Evolutionary conservation across 2,797 vertebrate species (phyloP), one percentile per base, ranked within the genome.

Genomic region (Semotilus atromaculatus): DNA sequence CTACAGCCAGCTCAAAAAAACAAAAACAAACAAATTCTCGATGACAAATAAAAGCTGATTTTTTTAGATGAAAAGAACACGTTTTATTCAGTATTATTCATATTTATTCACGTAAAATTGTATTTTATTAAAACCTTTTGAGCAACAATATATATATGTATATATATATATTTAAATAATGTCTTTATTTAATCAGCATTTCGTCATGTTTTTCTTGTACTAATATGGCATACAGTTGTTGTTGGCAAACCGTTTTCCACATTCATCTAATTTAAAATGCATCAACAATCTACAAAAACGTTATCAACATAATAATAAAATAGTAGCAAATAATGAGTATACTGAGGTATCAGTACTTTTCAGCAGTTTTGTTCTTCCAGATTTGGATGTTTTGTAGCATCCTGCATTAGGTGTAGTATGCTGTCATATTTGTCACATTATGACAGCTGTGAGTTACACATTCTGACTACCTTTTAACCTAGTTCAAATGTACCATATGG

Each of bases 1-100:
- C 55, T 62, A 36, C 21, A 82, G 29, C 43, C 55, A 77, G n/a
- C 40, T 74, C 55, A 62, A 53, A 19, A 72, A 23, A 36, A 73
- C 18, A 34, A 1, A 60, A n/a, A 38, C 11, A 70, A 29, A 60
- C 31, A 21, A 55, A 19, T 29, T 53, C 36, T 19, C 53, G 14
- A 72, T 36, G 38, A 64, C 26, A 62, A 62, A 14, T 58, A 31
- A 73, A 73, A 55, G 5, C 66, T 2, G 21, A 9, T 40, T 67
- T 53, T 51, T 23, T 26, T 55, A 0, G 1, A 36, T 40, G 36
- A 55, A 23, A 71, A 71, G 51, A 8, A 60, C 18, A 43, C 43
- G 21, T 62, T 34, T 62, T 38, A 60, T 60, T 76, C 4, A 60
- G 34, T 23, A n/a, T n/a, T n/a, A n/a, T n/a, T n/a, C n/a, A n/a